Base-by-base conservation (phyloP, 2,113 vertebrate genomes). In the Periophthalmus modestus region DNA sequence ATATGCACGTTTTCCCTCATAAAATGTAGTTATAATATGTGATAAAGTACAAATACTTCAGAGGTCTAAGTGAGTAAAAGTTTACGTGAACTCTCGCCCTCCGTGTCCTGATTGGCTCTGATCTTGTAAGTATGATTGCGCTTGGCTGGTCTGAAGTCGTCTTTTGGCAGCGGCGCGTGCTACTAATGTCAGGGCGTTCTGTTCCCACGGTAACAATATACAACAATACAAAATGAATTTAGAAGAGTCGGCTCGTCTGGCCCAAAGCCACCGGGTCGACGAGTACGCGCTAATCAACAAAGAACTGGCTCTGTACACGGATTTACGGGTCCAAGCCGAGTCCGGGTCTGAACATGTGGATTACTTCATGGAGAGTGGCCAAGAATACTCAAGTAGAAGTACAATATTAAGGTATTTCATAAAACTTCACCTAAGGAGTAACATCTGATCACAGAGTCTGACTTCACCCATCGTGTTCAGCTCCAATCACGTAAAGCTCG, bases 21-120 rank as follows among this genome's bases (percentile, higher is more conserved):
- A 43, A 43, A 43, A 7, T 43, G 39, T 9, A 43, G 39, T 43
- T 12, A 57, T 23, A 57, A 9, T n/a, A 55, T 9, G 2, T 14
- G 46, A 54, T 54, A 54, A 9, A n/a, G 28, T 28, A 5, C 36
- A 55, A 55, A 23, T 21, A 11, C n/a, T 23, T 23, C n/a, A 57
- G 11, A 57, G 23, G n/a, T 57, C 24, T 79, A 78, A 83, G 82
- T 74, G 73, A 68, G 50, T 74, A 70, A 78, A 82, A 68, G 72
- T 57, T 1, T 39, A 5, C 10, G 39, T 43, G 39, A 43, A 43
- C 39, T 43, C 7, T 23, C 12, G 1, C n/a, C n/a, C 7, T 19
- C n/a, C 2, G 19, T 23, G 54, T 12, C 54, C 3, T 23, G 10
- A 7, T 11, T 28, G 23, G 13, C 57, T 24, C 57, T 59, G 58